Percentiles rank a stretch among this genome's conserved stretches.
These are phyloP conservation scores for Cottus gobio DNA, from an alignment of 2,113 vertebrate genomes.

Conservation along the genomic window DNA sequence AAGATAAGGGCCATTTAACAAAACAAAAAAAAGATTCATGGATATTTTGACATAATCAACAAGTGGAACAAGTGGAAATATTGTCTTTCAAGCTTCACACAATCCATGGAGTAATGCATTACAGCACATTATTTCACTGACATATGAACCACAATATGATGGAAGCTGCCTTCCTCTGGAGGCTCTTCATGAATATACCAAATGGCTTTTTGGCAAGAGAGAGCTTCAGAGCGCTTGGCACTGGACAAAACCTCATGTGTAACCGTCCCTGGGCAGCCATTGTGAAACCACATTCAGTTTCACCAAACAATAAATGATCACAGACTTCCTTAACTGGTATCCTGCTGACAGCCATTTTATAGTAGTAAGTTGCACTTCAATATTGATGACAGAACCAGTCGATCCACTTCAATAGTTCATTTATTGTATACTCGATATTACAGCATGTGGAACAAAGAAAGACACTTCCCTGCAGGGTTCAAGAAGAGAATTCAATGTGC, in stretches of 20 bases:
- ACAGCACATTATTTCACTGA: neutral
- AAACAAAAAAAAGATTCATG: no score
- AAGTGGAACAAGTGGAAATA: neutral
- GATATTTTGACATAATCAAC: no score
- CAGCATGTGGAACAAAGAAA: no score
- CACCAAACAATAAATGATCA: constrained; percentile 15
- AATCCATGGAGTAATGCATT: neutral
- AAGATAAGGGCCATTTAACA: no score
- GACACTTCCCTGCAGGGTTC: no score
- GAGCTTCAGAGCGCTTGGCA: constrained; percentile 43
- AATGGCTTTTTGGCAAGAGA: constrained; percentile 26
- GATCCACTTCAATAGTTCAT: no score
- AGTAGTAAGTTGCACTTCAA: no score
- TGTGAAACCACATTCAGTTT: constrained; percentile 35
- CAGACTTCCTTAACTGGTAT: no score
- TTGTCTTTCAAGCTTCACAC: neutral
- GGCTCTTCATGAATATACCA: constrained; percentile 28
- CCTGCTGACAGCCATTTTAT: no score
- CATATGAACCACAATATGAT: neutral
- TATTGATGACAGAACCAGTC: no score
- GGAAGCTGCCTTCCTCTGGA: constrained; percentile 32
- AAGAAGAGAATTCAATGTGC: no score
- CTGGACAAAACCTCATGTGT: constrained; percentile 3
- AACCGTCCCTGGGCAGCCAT: constrained; percentile 28
- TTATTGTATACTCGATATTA: no score